A percentile compares a stretch with the other conserved stretches of the same genome.
Conservation (phyloP, 1,140 invertebrate genomes). For the Macrobrachium nipponense region DNA sequence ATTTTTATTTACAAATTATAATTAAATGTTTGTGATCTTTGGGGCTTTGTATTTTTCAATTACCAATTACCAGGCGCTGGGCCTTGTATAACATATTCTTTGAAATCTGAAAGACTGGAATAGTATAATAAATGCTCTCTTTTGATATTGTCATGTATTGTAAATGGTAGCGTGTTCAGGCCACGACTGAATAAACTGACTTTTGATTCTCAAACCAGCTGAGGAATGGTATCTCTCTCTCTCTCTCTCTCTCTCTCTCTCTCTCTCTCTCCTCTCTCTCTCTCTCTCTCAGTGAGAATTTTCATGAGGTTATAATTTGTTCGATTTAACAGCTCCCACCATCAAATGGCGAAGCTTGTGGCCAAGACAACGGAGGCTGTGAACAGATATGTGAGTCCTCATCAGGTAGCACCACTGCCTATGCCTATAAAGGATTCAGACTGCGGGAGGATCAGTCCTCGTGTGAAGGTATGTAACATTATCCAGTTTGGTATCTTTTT, state of each 20-base stretch:
- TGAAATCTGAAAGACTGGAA: no score
- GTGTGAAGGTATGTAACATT: constrained; percentile 67
- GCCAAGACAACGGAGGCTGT: constrained; percentile 68
- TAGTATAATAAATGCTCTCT: no score
- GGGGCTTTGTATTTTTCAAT: no score
- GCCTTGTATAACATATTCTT: no score
- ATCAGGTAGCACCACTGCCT: constrained; percentile 65
- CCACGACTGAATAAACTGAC: no score
- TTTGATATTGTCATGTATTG: no score
- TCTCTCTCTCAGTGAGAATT: not conserved
- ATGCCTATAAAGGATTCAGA: constrained; percentile 66
- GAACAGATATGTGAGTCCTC: constrained; percentile 69
- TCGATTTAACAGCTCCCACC: constrained; percentile 68
- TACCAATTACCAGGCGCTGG: no score
- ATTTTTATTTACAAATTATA: no score
- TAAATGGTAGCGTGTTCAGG: no score
- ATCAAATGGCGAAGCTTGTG: constrained; percentile 66
- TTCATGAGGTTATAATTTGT: not conserved
- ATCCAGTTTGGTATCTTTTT: not conserved
- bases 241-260: not conserved
- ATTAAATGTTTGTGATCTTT: no score
- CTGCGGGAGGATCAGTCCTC: constrained; percentile 63
- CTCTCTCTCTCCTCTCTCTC: not conserved
- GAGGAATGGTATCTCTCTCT: not conserved
- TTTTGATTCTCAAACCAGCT: no score